Evolutionary conservation across 2,888 invertebrate species (phyloP), one percentile per base, ranked within the genome.

Genomic region (Ormyrus thymus): DNA sequence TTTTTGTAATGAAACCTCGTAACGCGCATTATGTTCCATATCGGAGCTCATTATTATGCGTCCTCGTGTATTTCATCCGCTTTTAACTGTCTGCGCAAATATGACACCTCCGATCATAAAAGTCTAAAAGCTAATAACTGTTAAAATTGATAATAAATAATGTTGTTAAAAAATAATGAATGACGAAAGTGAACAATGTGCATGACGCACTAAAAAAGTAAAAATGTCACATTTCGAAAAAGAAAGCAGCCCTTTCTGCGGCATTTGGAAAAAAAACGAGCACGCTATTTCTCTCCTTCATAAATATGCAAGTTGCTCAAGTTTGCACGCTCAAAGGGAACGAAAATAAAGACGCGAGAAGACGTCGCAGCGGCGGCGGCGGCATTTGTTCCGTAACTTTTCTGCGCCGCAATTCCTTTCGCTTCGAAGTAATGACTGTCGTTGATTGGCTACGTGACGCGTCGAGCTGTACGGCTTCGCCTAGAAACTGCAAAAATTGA

Each of bases 381-480:
- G 68, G 43, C 64, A 50, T 78, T 69, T 65, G 61, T 73, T 65
- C 29, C 45, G 74, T 65, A 56, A 69, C 62, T 75, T 74, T 69
- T 53, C 56, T 50, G 56, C 46, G 56, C 78, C 80, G 80, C 82
- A 82, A 83, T 86, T 84, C 78, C 79, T 83, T 83, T 83, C 82
- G 83, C 83, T 82, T 81, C 82, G 81, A 81, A 78, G 80, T 82
- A 84, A 84, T 82, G 83, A 85, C 82, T 81, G 82, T 82, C 81
- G 83, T 79, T 84, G 85, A 86, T 86, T 84, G 82, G 82, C 78
- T 86, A 85, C 86, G 85, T 85, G 86, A 84, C 82, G 82, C 79
- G 81, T 78, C 82, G 29, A 51, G 59, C 58, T 50, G 4, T 29
- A 48, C 69, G 15, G 62, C 45, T 76, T 70, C 50, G 58, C 79